phyloP scores from a whole-genome alignment of 2,888 invertebrate genomes.

The Andrena praecox region DNA sequence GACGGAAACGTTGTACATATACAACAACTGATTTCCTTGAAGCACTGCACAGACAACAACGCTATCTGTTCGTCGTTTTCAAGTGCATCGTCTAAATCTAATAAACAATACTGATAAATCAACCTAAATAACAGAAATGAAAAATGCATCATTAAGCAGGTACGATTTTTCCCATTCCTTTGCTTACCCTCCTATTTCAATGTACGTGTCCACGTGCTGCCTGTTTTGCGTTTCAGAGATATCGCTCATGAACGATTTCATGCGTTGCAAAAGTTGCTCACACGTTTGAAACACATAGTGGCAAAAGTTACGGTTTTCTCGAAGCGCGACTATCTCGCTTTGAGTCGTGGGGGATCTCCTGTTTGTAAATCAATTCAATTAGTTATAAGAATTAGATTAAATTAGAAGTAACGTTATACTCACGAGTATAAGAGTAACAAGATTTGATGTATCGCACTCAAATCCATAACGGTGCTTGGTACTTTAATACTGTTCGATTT shows the following conservation, averaged over 20 bases:
- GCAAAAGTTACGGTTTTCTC: constrained; percentile 87
- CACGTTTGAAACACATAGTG: constrained; percentile 86
- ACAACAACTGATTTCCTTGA: constrained; percentile 84
- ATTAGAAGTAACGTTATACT: constrained; percentile 3
- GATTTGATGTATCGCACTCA: constrained; percentile 84
- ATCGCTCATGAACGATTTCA: constrained; percentile 82
- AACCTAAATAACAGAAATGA: constrained; percentile 75
- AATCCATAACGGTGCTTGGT: constrained; percentile 85
- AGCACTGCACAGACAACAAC: constrained; percentile 87
- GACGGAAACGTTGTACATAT: constrained; percentile 80
- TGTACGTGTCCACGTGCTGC: constrained; percentile 78
- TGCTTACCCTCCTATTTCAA: constrained; percentile 82
- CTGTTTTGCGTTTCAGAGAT: constrained; percentile 77
- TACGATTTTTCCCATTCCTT: constrained; percentile 45
- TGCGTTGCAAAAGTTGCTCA: constrained; percentile 82
- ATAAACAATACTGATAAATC: constrained; percentile 80
- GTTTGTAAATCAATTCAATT: constrained; percentile 41
- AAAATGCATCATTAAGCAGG: background rate
- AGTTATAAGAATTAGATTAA: background rate
- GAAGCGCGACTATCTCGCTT: constrained; percentile 86
- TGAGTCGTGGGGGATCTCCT: constrained; percentile 86
- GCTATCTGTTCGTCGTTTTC: constrained; percentile 87
- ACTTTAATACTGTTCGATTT: constrained; percentile 80
- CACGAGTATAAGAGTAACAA: constrained; percentile 84
- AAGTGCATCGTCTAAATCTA: constrained; percentile 85